A percentile compares a stretch with the other conserved stretches of the same genome.
Evolutionary conservation across 2,888 invertebrate genomes (phyloP).

Genomic region (Pharmacophagus antenor): DNA sequence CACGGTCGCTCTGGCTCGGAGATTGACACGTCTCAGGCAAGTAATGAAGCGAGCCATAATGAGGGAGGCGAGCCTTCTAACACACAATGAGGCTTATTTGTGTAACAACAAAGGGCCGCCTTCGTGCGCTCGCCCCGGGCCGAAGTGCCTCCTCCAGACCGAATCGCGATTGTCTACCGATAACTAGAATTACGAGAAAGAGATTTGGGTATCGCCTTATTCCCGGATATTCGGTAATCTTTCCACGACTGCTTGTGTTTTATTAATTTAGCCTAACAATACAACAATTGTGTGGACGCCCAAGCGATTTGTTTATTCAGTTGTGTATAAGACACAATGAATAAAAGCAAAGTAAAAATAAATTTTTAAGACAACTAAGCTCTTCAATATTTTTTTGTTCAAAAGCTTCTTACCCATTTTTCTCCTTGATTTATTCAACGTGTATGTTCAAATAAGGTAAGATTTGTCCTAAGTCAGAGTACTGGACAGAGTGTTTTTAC

Average conservation of each 20-base stretch:
- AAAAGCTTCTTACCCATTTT: too few species aligned
- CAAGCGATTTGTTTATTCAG: background rate
- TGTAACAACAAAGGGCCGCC: conserved; percentile 52
- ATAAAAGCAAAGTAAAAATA: background rate
- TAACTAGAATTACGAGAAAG: conserved; percentile 26
- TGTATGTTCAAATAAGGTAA: too few species aligned
- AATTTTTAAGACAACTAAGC: background rate
- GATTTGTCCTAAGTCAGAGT: too few species aligned
- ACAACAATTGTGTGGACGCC: conserved; percentile 4
- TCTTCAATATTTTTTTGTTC: too few species aligned
- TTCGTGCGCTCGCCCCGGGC: conserved; percentile 39
- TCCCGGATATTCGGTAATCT: conserved; percentile 19
- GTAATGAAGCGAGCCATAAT: conserved; percentile 41
- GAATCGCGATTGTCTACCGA: conserved; percentile 28
- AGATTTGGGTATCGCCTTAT: conserved; percentile 20
- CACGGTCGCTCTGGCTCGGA: conserved; percentile 35
- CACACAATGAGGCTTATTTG: conserved; percentile 60
- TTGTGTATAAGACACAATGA: background rate
- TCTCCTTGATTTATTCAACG: too few species aligned
- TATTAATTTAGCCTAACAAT: conserved; percentile 20
- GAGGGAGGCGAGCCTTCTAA: conserved; percentile 47
- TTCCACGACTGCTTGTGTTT: conserved; percentile 15
- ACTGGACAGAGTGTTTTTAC: too few species aligned
- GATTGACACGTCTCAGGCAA: conserved; percentile 50
- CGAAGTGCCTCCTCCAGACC: conserved; percentile 23